Evolutionary conservation across 2,113 vertebrate genomes (phyloP).

Genomic region (Leptocoma aspasia): DNA sequence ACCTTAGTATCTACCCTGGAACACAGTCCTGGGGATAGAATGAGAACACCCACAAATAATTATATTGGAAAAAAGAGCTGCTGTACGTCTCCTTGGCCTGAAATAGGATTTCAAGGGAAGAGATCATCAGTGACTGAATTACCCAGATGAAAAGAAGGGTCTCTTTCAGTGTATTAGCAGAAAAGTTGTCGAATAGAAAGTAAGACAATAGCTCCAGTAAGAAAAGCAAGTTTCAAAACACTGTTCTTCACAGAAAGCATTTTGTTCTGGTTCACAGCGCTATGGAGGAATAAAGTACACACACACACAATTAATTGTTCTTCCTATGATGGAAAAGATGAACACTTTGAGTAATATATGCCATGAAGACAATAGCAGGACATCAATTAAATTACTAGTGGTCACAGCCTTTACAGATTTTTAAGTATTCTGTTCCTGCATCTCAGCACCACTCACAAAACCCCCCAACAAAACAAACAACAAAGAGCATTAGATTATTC

Average conservation of each 20-base stretch:
- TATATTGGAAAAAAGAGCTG: not conserved
- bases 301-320: not conserved
- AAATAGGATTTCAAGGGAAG: not conserved
- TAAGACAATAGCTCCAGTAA: not conserved
- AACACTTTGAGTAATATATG: not conserved
- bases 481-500: not conserved
- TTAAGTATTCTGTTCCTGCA: not conserved
- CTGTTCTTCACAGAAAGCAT: not conserved
- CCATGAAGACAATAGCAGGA: not conserved
- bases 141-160: not conserved
- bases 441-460: slow-evolving; percentile 9
- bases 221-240: not conserved
- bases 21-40: not conserved
- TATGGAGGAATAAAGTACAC: not conserved
- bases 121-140: not conserved
- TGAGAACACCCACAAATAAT: not conserved
- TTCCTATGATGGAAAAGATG: not conserved
- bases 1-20: not conserved
- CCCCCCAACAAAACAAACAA: not conserved
- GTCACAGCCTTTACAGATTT: not conserved
- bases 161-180: not conserved
- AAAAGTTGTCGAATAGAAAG: not conserved
- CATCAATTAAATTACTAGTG: not conserved
- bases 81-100: not conserved
- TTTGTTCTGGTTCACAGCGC: not conserved